phyloP scores from a whole-genome alignment of 2,888 invertebrate genomes.

The Amiota minor region DNA sequence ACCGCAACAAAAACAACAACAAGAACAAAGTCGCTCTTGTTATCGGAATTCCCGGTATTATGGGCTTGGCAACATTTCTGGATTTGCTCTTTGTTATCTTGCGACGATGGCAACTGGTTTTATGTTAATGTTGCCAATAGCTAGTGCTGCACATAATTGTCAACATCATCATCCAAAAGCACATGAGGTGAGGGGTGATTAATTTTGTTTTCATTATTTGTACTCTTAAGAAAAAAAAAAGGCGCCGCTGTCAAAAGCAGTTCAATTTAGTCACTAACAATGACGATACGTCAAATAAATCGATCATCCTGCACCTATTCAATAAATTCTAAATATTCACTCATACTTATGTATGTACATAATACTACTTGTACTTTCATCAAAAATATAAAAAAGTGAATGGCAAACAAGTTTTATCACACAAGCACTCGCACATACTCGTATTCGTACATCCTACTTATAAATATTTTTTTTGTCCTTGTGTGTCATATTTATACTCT shows the following conservation, averaged over 20 bases:
- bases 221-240: background rate
- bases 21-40: constrained; percentile 15
- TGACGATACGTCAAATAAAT: too few relatives aligned
- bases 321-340: background rate
- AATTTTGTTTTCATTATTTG: background rate
- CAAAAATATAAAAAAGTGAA: too few relatives aligned
- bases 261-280: too few relatives aligned
- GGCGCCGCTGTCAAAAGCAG: too few relatives aligned
- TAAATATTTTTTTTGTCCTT: too few relatives aligned
- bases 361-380: too few relatives aligned
- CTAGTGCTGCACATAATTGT: constrained; percentile 74
- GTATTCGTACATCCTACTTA: too few relatives aligned
- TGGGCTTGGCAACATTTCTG: constrained; percentile 16
- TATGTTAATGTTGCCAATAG: constrained; percentile 13
- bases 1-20: background rate
- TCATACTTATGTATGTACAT: background rate
- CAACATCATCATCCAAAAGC: constrained; percentile 80
- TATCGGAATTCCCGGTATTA: background rate
- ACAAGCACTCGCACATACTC: too few relatives aligned
- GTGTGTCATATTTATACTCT: background rate
- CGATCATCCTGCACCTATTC: too few relatives aligned
- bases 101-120: constrained; percentile 14
- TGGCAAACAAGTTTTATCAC: too few relatives aligned
- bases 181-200: constrained; percentile 77
- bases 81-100: constrained; percentile 39